Conservation (phyloP, 2,797 vertebrate genomes). For the Denticeps clupeoides region DNA sequence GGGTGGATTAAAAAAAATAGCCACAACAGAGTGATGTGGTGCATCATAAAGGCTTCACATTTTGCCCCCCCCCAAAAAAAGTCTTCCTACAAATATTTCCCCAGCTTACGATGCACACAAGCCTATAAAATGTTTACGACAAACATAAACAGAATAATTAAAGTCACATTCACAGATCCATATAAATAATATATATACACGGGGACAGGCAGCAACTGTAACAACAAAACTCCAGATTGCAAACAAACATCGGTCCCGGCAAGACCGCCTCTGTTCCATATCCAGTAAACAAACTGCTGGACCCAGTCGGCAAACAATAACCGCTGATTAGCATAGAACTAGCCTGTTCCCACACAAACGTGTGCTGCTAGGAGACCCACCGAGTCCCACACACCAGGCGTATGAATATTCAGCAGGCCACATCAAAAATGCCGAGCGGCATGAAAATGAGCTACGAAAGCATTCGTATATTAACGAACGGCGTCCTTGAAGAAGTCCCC, state of each 20-base stretch:
- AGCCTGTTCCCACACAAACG: constrained; percentile 62
- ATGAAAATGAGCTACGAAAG: no score
- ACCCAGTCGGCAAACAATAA: constrained; percentile 78
- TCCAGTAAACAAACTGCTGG: constrained; percentile 76
- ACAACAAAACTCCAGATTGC: constrained; percentile 62
- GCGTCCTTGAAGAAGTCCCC: not conserved
- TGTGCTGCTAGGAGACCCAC: constrained; percentile 37
- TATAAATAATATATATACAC: constrained; percentile 59
- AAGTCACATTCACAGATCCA: constrained; percentile 59
- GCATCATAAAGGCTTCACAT: no score
- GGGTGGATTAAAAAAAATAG: no score
- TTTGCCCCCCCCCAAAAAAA: no score
- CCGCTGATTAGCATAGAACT: constrained; percentile 61
- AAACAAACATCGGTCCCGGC: constrained; percentile 74
- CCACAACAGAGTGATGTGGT: no score
- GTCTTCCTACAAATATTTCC: no score
- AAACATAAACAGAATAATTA: constrained; percentile 70
- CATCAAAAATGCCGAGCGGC: no score
- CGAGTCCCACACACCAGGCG: constrained; percentile 12
- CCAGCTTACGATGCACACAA: no score
- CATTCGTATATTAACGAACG: not conserved
- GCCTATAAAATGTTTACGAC: constrained; percentile 60
- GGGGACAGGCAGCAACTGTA: constrained; percentile 59
- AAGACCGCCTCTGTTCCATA: constrained; percentile 67
- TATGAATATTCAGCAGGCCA: no score